Percentiles rank a stretch among this genome's conserved stretches.
These are phyloP conservation scores for Andricus quercusramuli DNA, from an alignment of 2,888 invertebrate genomes.

Conservation along the genomic window DNA sequence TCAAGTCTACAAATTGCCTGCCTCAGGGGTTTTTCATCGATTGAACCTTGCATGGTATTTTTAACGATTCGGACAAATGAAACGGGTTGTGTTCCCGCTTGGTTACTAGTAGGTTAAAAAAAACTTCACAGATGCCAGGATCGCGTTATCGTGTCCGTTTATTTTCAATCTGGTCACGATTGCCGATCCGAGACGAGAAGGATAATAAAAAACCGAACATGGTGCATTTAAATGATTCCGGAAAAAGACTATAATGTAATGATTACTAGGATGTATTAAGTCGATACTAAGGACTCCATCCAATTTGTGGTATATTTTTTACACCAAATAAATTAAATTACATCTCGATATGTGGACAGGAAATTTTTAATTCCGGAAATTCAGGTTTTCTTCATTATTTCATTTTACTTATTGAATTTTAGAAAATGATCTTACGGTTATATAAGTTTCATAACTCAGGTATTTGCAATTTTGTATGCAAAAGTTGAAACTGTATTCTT, in stretches of 20 bases:
- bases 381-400: no score
- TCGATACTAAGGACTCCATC: background rate
- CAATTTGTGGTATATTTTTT: background rate
- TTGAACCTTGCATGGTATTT: no score
- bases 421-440: background rate
- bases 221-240: slow-evolving; percentile 22
- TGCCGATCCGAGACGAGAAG: slow-evolving; percentile 7
- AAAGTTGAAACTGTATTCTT: background rate
- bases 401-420: no score
- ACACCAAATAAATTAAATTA: background rate
- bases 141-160: slow-evolving; percentile 21
- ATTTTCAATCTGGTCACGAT: slow-evolving; percentile 4
- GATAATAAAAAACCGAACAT: slow-evolving; percentile 22
- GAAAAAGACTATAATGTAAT: slow-evolving; percentile 8
- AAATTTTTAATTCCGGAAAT: no score
- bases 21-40: no score
- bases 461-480: slow-evolving; percentile 10
- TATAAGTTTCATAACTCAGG: background rate
- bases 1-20: no score
- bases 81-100: background rate
- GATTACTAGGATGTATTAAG: background rate
- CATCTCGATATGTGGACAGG: no score
- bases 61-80: background rate
- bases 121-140: slow-evolving; percentile 22
- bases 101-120: background rate